Percentiles rank a stretch among this genome's conserved stretches.
Conservation (phyloP, 2,113 vertebrate genomes). For the Mormyrus iriodes region DNA sequence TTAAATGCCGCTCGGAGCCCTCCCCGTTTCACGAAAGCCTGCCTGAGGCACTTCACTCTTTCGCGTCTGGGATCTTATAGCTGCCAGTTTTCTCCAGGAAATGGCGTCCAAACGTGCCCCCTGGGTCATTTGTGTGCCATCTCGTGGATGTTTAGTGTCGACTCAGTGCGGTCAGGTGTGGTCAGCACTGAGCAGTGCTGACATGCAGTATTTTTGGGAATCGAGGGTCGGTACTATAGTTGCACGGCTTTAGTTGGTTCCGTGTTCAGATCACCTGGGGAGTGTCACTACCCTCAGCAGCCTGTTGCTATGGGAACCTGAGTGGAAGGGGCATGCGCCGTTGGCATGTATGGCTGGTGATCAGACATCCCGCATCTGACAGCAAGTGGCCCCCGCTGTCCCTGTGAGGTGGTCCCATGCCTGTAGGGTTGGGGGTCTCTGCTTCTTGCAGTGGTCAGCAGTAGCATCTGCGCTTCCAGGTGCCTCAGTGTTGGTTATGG, state of each 20-base stretch:
- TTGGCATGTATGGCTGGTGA: background rate
- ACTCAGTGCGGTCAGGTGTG: too few species aligned
- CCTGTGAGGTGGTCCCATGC: constrained; percentile 23
- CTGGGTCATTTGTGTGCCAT: background rate
- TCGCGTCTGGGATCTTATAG: background rate
- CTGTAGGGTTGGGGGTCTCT: constrained; percentile 53
- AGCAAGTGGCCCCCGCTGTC: background rate
- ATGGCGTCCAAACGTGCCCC: background rate
- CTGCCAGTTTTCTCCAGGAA: background rate
- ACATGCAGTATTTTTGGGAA: background rate
- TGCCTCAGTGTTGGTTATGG: background rate
- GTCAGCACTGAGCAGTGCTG: too few species aligned
- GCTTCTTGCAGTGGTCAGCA: constrained; percentile 41
- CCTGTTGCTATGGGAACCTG: background rate
- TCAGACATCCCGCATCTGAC: background rate
- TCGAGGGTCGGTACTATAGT: too few species aligned
- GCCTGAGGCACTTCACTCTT: background rate
- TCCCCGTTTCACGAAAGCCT: background rate
- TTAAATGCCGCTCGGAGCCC: constrained; percentile 32
- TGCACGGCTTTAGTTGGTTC: background rate
- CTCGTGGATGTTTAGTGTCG: background rate
- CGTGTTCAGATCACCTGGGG: background rate
- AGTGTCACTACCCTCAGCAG: background rate
- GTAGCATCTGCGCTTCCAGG: constrained; percentile 31
- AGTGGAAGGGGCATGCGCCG: background rate